Percentiles rank a stretch among this genome's conserved stretches.
Evolutionary conservation across 2,797 vertebrate species (phyloP).

Genomic region (Falco naumanni): DNA sequence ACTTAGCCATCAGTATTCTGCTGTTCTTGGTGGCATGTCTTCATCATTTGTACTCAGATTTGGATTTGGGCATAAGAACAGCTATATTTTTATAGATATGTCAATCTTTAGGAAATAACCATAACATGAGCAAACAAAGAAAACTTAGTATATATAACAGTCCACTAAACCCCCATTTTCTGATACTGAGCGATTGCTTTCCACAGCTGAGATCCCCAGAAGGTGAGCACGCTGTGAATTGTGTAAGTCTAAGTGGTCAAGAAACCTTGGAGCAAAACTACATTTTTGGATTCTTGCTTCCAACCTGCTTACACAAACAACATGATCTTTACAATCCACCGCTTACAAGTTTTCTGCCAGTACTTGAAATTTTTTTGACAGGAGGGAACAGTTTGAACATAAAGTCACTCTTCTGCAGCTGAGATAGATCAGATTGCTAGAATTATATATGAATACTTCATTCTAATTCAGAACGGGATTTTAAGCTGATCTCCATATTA

Average conservation of each 20-base stretch:
- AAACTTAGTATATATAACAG: not conserved
- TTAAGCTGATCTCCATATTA: slow-evolving; percentile 7
- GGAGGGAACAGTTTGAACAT: not conserved
- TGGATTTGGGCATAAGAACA: not conserved
- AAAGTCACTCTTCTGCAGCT: not conserved
- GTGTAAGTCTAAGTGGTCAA: not conserved
- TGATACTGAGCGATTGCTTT: not conserved
- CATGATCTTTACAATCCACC: not conserved
- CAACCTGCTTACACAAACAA: not conserved
- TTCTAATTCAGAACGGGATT: not conserved
- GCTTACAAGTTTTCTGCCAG: not conserved
- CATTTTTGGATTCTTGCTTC: not conserved
- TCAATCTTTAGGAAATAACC: not conserved
- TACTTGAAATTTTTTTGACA: not conserved
- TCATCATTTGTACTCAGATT: not conserved
- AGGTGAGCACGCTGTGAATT: not conserved
- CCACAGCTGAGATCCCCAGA: not conserved
- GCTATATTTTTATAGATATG: not conserved
- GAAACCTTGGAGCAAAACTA: not conserved
- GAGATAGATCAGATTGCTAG: not conserved
- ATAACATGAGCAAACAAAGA: not conserved
- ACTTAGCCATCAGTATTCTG: not conserved
- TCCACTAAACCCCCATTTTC: fast-evolving
- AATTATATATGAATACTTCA: not conserved
- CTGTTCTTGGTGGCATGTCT: not conserved